phyloP scores from a whole-genome alignment of 2,888 invertebrate species.

The Ceramica pisi region DNA sequence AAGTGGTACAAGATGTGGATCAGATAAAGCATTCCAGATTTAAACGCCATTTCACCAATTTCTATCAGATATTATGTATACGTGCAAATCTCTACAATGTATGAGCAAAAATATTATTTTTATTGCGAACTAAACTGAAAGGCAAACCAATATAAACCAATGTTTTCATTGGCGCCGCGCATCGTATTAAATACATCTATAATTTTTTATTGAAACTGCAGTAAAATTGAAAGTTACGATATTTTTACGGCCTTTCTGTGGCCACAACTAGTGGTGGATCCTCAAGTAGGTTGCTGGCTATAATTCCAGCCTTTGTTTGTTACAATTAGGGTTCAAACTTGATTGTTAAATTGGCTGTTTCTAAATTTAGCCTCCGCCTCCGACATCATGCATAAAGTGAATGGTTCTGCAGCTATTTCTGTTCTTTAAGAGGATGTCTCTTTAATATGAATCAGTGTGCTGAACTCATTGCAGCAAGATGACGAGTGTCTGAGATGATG shows the following conservation, averaged over 20 bases:
- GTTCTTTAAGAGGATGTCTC: slow-evolving; percentile 74
- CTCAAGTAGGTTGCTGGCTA: slow-evolving; percentile 4
- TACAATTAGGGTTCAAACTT: slow-evolving; percentile 56
- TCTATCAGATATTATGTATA: not conserved
- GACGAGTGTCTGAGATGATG: slow-evolving; percentile 29
- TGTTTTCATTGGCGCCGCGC: slow-evolving; percentile 32
- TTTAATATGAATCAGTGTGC: slow-evolving; percentile 66
- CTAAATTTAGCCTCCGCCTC: slow-evolving; percentile 77
- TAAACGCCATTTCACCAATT: not conserved
- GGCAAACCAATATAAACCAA: slow-evolving; percentile 18
- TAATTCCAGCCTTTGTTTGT: slow-evolving; percentile 36
- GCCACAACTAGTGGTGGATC: slow-evolving; percentile 34
- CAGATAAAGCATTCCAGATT: not conserved
- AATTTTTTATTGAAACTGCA: slow-evolving; percentile 41
- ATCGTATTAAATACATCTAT: slow-evolving; percentile 36
- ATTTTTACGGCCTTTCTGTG: slow-evolving; percentile 41
- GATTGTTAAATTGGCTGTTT: slow-evolving; percentile 49
- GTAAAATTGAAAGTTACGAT: slow-evolving; percentile 38
- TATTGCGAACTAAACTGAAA: slow-evolving; percentile 4
- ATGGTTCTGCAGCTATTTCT: slow-evolving; percentile 73
- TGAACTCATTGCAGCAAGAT: slow-evolving; percentile 49
- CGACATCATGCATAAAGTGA: slow-evolving; percentile 67
- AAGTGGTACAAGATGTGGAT: not conserved
- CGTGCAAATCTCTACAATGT: not conserved
- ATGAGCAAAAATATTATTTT: slow-evolving; percentile 25